Conservation (phyloP, 2,888 invertebrate genomes). For the Drosophila differens region DNA sequence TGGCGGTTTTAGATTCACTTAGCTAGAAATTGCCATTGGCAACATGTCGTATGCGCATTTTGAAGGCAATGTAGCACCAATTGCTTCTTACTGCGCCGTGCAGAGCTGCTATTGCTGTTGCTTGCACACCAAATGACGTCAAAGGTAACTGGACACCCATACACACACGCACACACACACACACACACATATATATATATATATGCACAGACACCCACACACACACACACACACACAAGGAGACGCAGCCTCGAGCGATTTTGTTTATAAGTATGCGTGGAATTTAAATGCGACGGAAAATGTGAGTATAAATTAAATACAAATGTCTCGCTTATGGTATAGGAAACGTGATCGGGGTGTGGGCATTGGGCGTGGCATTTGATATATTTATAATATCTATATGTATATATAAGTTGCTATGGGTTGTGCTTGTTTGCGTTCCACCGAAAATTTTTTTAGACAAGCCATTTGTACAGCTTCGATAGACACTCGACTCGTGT, state of each 20-base stretch:
- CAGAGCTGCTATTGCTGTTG: constrained; percentile 32
- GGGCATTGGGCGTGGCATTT: constrained; percentile 16
- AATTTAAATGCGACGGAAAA: constrained; percentile 37
- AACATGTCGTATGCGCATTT: constrained; percentile 63
- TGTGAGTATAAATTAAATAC: constrained; percentile 57
- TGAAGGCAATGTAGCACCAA: constrained; percentile 43
- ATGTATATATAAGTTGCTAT: background rate
- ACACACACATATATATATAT: background rate
- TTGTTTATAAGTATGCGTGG: constrained; percentile 47
- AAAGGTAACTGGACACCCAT: constrained; percentile 56
- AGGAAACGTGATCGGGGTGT: background rate
- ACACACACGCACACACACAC: constrained; percentile 14
- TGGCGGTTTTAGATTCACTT: background rate
- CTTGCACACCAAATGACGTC: constrained; percentile 69
- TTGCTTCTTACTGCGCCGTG: constrained; percentile 24
- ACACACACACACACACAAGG: constrained; percentile 1
- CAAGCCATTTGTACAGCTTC: constrained; percentile 19
- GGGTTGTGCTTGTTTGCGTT: constrained; percentile 17
- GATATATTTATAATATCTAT: constrained; percentile 7
- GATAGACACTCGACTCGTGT: constrained; percentile 20
- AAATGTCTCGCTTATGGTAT: constrained; percentile 50
- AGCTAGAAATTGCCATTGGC: constrained; percentile 4
- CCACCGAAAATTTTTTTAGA: constrained; percentile 9
- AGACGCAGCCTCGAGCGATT: constrained; percentile 22
- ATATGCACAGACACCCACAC: background rate